These are phyloP conservation scores for Nyctalus aviator DNA, from an alignment of 2,797 vertebrate species.

Conservation along the genomic window DNA sequence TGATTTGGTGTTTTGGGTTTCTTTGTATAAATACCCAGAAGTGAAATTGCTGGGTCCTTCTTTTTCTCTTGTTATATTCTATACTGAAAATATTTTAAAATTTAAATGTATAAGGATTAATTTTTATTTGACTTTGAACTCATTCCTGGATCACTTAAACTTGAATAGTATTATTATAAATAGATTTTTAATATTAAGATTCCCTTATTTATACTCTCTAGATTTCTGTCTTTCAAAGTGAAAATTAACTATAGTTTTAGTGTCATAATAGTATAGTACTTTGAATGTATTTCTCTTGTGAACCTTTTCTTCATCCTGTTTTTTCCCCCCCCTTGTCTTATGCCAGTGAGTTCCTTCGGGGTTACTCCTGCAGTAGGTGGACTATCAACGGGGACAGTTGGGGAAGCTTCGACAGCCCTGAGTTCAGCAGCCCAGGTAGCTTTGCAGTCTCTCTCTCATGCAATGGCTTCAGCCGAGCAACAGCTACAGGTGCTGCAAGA, in stretches of 20 bases:
- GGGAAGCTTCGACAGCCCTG: conserved; percentile 97
- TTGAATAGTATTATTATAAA: not conserved
- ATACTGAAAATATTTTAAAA: conserved; percentile 21
- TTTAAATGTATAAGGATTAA: not conserved
- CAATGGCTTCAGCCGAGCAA: conserved; percentile 99
- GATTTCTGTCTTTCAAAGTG: not conserved
- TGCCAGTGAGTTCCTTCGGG: conserved; percentile 98
- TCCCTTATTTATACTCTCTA: not conserved
- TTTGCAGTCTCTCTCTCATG: conserved; percentile 99
- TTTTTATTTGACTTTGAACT: conserved; percentile 39
- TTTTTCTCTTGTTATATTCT: not conserved
- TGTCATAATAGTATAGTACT: not conserved
- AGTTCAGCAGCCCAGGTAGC: conserved; percentile 99
- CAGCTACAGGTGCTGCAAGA: conserved; percentile 99
- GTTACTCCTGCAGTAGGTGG: conserved; percentile 96
- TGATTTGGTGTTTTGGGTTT: not conserved
- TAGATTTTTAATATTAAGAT: not conserved
- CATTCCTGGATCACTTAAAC: not conserved
- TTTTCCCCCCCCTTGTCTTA: conserved; percentile 83
- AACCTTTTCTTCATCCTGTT: conserved; percentile 82
- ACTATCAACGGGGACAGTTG: conserved; percentile 95
- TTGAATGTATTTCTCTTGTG: not conserved
- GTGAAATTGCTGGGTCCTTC: not conserved
- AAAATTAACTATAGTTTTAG: not conserved
- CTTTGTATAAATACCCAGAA: not conserved